Percentiles rank a stretch among this genome's conserved stretches.
Evolutionary conservation across 2,888 invertebrate species (phyloP).

Genomic region (Notodonta ziczac): DNA sequence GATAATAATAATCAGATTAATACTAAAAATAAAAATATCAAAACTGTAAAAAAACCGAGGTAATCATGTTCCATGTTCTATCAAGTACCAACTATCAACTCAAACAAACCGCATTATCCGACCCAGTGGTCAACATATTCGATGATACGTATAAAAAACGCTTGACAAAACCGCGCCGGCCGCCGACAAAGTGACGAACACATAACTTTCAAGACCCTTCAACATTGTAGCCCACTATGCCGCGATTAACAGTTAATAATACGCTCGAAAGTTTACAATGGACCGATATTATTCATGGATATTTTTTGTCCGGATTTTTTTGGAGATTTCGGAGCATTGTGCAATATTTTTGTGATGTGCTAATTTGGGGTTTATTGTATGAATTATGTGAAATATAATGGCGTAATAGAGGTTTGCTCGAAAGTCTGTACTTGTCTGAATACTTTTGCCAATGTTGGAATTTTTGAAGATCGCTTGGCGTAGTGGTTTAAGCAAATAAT

Average conservation of each 20-base stretch:
- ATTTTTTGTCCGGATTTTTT: conserved; percentile 41
- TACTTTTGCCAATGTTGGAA: too few species aligned
- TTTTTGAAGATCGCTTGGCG: too few species aligned
- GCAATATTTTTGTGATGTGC: conserved; percentile 24
- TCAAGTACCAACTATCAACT: conserved; percentile 28
- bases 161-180: conserved; percentile 47
- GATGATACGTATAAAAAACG: conserved; percentile 64
- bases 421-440: too few species aligned
- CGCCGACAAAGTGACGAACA: conserved; percentile 67
- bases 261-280: conserved; percentile 41
- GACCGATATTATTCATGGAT: conserved; percentile 38
- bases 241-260: conserved; percentile 69
- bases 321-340: conserved; percentile 31
- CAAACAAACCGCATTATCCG: conserved; percentile 26
- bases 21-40: background rate
- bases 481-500: too few species aligned
- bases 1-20: too few species aligned
- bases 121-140: conserved; percentile 60
- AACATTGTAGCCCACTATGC: conserved; percentile 49
- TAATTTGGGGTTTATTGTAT: conserved; percentile 17
- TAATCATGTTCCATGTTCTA: too few species aligned
- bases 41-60: background rate
- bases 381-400: too few species aligned
- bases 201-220: conserved; percentile 52
- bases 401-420: too few species aligned